Evolutionary conservation across 2,797 vertebrate genomes (phyloP).

Genomic region (Lithobates pipiens): DNA sequence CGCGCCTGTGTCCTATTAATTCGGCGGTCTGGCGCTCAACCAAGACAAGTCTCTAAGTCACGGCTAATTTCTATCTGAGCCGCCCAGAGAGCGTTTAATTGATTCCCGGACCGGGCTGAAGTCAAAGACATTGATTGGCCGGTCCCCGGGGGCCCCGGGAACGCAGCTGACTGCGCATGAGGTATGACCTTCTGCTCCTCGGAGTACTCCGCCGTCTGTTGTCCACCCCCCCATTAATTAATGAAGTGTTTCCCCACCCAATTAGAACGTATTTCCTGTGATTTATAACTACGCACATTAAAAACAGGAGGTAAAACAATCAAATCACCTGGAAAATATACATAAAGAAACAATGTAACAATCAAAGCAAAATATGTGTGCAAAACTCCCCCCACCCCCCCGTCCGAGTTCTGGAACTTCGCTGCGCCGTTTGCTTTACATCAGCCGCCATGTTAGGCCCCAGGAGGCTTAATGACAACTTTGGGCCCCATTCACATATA

Average conservation of each 20-base stretch:
- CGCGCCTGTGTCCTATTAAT: constrained; percentile 92
- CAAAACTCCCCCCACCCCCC: too few species aligned
- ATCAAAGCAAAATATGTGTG: too few species aligned
- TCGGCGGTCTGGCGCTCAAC: constrained; percentile 87
- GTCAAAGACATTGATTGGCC: constrained; percentile 78
- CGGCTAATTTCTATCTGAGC: constrained; percentile 94
- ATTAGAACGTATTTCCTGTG: constrained; percentile 81
- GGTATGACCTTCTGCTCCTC: constrained; percentile 89
- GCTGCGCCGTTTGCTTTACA: too few species aligned
- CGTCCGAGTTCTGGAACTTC: too few species aligned
- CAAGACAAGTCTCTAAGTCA: constrained; percentile 93
- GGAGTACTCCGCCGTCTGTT: constrained; percentile 84
- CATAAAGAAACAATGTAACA: too few species aligned
- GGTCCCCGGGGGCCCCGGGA: constrained; percentile 72
- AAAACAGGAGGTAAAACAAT: not conserved
- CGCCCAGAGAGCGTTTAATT: constrained; percentile 91
- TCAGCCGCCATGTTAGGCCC: too few species aligned
- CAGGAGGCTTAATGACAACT: too few species aligned
- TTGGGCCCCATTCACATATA: too few species aligned
- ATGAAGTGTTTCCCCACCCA: constrained; percentile 89
- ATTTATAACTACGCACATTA: constrained; percentile 72
- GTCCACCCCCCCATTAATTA: constrained; percentile 86
- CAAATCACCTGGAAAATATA: too few species aligned
- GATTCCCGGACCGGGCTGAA: constrained; percentile 85
- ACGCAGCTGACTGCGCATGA: constrained; percentile 88